Evolutionary conservation across 1,140 invertebrate species (phyloP).

Genomic region (Hyphantria cunea): DNA sequence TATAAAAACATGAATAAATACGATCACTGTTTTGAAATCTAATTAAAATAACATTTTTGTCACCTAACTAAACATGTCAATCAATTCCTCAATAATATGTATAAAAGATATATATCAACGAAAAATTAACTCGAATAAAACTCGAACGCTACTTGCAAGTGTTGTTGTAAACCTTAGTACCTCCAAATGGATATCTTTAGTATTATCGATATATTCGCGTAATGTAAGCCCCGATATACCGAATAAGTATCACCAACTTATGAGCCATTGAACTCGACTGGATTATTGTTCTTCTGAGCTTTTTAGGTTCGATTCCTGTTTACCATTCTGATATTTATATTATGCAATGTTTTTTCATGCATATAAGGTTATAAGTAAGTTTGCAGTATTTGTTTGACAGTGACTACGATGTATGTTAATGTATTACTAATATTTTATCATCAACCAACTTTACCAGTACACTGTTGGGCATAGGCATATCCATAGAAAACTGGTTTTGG

Average conservation of each 20-base stretch:
- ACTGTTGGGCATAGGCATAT: too few relatives aligned
- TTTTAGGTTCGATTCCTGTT: slow-evolving; percentile 22
- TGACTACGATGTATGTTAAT: too few relatives aligned
- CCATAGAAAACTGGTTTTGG: too few relatives aligned
- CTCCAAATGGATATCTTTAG: slow-evolving; percentile 11
- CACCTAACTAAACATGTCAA: too few relatives aligned
- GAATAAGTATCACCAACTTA: slow-evolving; percentile 31
- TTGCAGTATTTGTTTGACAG: not conserved
- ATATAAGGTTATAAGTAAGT: not conserved
- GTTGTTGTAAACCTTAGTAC: slow-evolving; percentile 10
- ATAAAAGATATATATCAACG: too few relatives aligned
- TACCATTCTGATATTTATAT: slow-evolving; percentile 27
- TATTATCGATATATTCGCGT: slow-evolving; percentile 24
- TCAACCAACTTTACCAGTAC: too few relatives aligned
- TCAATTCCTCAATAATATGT: too few relatives aligned
- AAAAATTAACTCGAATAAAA: not conserved
- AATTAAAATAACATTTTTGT: too few relatives aligned
- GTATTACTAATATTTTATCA: too few relatives aligned
- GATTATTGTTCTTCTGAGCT: slow-evolving; percentile 26
- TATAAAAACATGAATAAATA: too few relatives aligned
- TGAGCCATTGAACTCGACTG: slow-evolving; percentile 32
- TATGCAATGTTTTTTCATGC: slow-evolving; percentile 1
- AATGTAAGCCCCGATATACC: slow-evolving; percentile 18
- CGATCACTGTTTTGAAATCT: too few relatives aligned
- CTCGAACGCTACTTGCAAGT: too few relatives aligned